phyloP scores from a whole-genome alignment of 2,888 invertebrate genomes.

The Agelastica alni region DNA sequence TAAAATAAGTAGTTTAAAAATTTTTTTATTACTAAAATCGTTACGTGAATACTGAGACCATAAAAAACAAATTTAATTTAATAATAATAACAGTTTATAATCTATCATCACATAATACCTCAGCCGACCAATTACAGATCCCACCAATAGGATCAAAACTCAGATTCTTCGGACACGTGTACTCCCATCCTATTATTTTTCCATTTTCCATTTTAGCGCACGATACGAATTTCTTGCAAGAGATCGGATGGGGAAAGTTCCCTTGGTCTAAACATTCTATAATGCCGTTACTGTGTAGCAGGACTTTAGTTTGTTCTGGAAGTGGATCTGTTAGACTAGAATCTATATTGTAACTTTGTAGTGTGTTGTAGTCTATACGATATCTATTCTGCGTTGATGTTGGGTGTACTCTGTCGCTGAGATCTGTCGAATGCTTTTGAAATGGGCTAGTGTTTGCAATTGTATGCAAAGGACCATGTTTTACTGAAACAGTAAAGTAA shows the following conservation, averaged over 20 bases:
- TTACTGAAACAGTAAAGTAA: too few relatives aligned
- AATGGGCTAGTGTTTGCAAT: slow-evolving; percentile 1
- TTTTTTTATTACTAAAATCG: slow-evolving; percentile 3
- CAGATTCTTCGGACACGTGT: slow-evolving; percentile 83
- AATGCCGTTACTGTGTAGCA: slow-evolving; percentile 69
- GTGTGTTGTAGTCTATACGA: neutral
- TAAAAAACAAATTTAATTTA: neutral
- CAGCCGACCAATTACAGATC: slow-evolving; percentile 88
- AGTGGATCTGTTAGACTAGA: slow-evolving; percentile 30
- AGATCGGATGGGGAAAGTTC: slow-evolving; percentile 88
- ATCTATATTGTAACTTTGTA: neutral
- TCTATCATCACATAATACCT: slow-evolving; percentile 66
- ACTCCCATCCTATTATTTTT: slow-evolving; percentile 81
- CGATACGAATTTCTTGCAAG: slow-evolving; percentile 89
- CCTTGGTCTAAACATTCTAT: slow-evolving; percentile 88
- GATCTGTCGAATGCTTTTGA: neutral
- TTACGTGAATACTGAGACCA: slow-evolving; percentile 12
- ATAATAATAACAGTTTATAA: neutral
- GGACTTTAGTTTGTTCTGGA: slow-evolving; percentile 64
- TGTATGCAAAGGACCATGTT: too few relatives aligned
- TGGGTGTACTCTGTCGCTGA: neutral
- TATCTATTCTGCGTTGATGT: too few relatives aligned
- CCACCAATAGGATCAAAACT: slow-evolving; percentile 90
- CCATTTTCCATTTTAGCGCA: slow-evolving; percentile 84
- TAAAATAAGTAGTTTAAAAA: slow-evolving; percentile 1